phyloP scores from a whole-genome alignment of 2,113 vertebrate genomes.

The Alligator mississippiensis region DNA sequence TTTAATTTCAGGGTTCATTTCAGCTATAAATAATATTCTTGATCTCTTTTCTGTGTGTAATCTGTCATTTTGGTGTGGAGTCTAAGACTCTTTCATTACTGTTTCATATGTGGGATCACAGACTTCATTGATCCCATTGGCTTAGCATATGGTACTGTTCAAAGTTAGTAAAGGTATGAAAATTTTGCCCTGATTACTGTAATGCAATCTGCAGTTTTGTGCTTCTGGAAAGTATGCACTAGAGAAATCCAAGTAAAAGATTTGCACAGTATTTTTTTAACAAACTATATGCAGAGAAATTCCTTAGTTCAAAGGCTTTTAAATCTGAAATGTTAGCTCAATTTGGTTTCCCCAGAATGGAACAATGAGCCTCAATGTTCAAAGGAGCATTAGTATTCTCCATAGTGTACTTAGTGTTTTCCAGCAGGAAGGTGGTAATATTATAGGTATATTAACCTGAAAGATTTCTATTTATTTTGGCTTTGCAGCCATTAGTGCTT shows the following conservation, averaged over 20 bases:
- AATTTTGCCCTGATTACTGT: not conserved
- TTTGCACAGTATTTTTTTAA: constrained; percentile 42
- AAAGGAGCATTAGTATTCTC: constrained; percentile 27
- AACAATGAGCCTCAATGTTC: constrained; percentile 61
- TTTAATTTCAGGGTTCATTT: not conserved
- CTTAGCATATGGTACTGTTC: constrained; percentile 10
- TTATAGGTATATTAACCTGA: constrained; percentile 24
- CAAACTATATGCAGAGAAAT: constrained; percentile 33
- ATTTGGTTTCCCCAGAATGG: not conserved
- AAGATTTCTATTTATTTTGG: constrained; percentile 65
- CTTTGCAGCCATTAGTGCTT: constrained; percentile 7
- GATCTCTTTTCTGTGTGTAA: constrained; percentile 10
- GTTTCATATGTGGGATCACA: constrained; percentile 6
- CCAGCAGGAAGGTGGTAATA: constrained; percentile 54
- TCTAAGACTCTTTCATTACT: not conserved
- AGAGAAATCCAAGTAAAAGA: constrained; percentile 7
- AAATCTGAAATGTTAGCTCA: constrained; percentile 56
- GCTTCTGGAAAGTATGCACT: not conserved
- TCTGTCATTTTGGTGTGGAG: not conserved
- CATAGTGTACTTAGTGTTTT: constrained; percentile 17
- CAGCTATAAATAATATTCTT: not conserved
- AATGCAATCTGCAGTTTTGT: constrained; percentile 23
- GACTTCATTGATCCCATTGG: not conserved
- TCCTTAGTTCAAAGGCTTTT: constrained; percentile 48
- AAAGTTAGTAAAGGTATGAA: constrained; percentile 21